Base-by-base conservation (phyloP, 2,888 invertebrate species). In the Poecilus cupreus region DNA sequence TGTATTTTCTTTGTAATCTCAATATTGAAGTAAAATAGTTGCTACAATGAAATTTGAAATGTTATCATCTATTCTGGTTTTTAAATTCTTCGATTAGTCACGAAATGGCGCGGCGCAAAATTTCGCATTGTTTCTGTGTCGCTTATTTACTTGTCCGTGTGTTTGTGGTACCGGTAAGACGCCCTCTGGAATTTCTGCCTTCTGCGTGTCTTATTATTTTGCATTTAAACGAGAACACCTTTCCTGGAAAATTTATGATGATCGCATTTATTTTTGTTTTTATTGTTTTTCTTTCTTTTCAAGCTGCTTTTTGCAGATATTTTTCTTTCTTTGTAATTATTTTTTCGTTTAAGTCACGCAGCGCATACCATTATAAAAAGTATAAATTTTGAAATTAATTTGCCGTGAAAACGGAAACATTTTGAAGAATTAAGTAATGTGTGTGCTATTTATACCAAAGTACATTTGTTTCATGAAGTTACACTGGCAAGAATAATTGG, bases 171-270 rank as follows among this genome's bases (percentile, higher is more conserved):
- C 64, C 26, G 60, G 26, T 39, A 64, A 16, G 26, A 46, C 20
- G 60, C 60, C 76, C 54, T 43, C 43, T 64, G 64, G 37, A 49
- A 64, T 78, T 78, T 46, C 39, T 43, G 43, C 26, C 49, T 72
- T 22, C 60, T 26, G 51, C 20, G 37, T 70, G 24, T 24, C 54
- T 57, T 80, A 80, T 80, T 80, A 80, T 80, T 80, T 72, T 80
- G 54, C 57, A 80, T 72, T 80, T 80, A 80, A 80, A 80, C 70
- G 57, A 80, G 79, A 72, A 80, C 80, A 80, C 80, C 80, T 80
- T 80, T 57, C 11, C 13, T 22, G 39, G 37, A 37, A 72, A 80
- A 80, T 80, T 80, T 80, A 80, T 80, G 72, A 72, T 72, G 72
- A 80, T 72, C 80, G 39, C 57, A 22, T 72, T 80, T 70, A 68